These are phyloP conservation scores for Galemys pyrenaicus DNA, from an alignment of 2,113 vertebrate species.

Conservation along the genomic window DNA sequence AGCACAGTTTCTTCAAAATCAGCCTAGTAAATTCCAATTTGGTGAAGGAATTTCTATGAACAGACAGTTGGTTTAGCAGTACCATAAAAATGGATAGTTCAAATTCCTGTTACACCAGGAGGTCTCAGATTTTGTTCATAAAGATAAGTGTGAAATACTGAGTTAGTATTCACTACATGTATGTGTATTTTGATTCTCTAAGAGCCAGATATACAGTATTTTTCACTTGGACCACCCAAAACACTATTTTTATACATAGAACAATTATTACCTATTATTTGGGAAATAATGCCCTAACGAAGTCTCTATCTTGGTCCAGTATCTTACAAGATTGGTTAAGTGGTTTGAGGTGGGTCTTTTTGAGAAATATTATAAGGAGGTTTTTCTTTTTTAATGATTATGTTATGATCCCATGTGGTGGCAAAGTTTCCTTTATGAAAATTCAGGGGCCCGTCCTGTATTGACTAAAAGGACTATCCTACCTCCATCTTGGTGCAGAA, in stretches of 20 bases:
- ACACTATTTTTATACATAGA: background rate
- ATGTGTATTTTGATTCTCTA: background rate
- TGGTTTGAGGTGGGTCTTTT: conserved; percentile 5
- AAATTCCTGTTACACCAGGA: background rate
- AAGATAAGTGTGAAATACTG: background rate
- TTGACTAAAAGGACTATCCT: background rate
- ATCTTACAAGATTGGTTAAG: conserved; percentile 16
- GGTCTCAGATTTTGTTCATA: background rate
- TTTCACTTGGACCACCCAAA: background rate
- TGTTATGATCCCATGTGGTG: background rate
- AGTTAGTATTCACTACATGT: background rate
- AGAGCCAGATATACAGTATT: background rate
- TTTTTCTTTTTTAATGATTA: background rate
- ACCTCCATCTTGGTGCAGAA: background rate
- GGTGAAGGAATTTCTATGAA: conserved; percentile 21
- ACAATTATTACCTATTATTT: background rate
- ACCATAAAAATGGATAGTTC: conserved; percentile 22
- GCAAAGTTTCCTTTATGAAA: background rate
- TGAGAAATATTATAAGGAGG: background rate
- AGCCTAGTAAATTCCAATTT: conserved; percentile 4
- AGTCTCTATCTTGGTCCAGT: background rate
- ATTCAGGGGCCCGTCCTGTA: background rate
- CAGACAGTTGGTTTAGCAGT: conserved; percentile 13
- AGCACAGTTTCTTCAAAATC: conserved; percentile 36
- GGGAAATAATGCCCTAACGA: background rate